These are phyloP conservation scores for Aricia agestis DNA, from an alignment of 1,140 invertebrate genomes.

Conservation along the genomic window DNA sequence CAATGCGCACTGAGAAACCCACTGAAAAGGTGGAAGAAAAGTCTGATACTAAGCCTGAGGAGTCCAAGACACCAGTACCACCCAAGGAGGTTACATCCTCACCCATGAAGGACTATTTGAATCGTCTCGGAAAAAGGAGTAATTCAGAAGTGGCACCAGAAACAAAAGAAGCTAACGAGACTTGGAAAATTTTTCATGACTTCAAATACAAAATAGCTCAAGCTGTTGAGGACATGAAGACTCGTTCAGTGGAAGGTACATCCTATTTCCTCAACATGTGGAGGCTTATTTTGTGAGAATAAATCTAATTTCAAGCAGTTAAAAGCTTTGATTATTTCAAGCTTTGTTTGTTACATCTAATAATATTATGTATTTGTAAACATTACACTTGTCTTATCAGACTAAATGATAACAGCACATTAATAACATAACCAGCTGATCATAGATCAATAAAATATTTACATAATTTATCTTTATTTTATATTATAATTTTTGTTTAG, in stretches of 20 bases:
- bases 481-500: conserved; percentile 28
- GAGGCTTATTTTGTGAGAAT: background rate
- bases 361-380: background rate
- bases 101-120: conserved; percentile 74
- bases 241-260: conserved; percentile 64
- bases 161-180: conserved; percentile 66
- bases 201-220: conserved; percentile 74
- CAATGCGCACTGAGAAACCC: conserved; percentile 62
- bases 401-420: background rate
- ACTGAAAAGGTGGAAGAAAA: conserved; percentile 64
- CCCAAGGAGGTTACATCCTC: conserved; percentile 66
- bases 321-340: background rate
- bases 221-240: conserved; percentile 75
- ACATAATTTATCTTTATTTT: background rate
- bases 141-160: conserved; percentile 57
- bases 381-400: background rate
- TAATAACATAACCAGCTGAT: background rate
- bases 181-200: conserved; percentile 74
- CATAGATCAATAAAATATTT: conserved; percentile 14
- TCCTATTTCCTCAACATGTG: background rate
- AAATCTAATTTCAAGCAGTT: no score
- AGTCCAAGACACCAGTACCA: conserved; percentile 32
- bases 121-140: conserved; percentile 64
- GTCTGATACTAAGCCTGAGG: conserved; percentile 47
- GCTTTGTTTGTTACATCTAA: background rate